Conservation (phyloP, 2,797 vertebrate species). For the Parotocinclus haroldoi region DNA sequence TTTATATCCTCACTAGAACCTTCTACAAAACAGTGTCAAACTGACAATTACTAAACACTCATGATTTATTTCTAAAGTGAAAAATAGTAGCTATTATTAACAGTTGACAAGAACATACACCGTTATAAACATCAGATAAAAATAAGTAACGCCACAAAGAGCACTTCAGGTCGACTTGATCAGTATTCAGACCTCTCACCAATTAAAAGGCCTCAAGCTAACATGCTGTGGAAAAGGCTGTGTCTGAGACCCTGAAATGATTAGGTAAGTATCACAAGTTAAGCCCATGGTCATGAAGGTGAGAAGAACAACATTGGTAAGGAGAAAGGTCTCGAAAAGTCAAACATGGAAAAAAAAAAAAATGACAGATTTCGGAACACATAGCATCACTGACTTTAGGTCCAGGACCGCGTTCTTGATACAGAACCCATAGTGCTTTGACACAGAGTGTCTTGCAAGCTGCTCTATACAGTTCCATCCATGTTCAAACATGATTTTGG, state of each 20-base stretch:
- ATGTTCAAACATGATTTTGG: neutral
- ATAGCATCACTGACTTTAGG: neutral
- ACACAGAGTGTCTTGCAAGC: no score
- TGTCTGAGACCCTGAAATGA: no score
- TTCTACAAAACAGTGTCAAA: no score
- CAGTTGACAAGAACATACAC: conserved; percentile 53
- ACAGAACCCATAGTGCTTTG: no score
- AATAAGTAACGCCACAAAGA: conserved; percentile 15
- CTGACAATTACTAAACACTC: conserved; percentile 32
- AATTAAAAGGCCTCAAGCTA: neutral
- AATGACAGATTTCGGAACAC: neutral
- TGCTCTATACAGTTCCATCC: no score
- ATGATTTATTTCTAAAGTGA: conserved; percentile 64
- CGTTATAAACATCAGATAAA: conserved; percentile 53
- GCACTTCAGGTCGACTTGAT: conserved; percentile 14
- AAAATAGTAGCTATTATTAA: conserved; percentile 61
- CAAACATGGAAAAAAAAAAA: conserved; percentile 7
- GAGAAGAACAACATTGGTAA: neutral
- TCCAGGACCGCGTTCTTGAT: neutral
- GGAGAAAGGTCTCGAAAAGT: neutral
- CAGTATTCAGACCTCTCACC: neutral
- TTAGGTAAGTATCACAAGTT: neutral
- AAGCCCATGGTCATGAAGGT: neutral
- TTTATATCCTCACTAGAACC: no score
- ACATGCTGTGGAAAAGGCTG: neutral